phyloP scores from a whole-genome alignment of 2,797 vertebrate genomes.

The Galaxias olidus region DNA sequence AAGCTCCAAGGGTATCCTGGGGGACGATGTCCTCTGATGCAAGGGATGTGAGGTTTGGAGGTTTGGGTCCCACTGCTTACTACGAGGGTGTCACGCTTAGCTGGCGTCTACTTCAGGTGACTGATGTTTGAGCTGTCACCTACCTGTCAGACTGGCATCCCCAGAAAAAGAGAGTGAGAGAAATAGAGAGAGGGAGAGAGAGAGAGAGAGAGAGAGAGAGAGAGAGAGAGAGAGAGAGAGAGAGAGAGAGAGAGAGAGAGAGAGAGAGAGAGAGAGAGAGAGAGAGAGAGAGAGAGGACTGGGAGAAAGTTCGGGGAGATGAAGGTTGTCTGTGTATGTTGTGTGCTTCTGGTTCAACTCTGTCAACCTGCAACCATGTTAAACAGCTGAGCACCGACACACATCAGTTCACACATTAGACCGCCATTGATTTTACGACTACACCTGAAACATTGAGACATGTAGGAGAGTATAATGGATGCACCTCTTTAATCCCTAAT shows the following conservation, averaged over 20 bases:
- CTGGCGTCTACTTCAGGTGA: conserved; percentile 32
- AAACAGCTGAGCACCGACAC: too few species aligned
- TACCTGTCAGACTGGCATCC: conserved; percentile 51
- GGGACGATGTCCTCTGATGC: conserved; percentile 21
- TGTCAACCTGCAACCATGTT: too few species aligned
- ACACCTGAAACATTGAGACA: conserved; percentile 37
- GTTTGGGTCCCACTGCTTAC: conserved; percentile 31
- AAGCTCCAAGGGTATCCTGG: conserved; percentile 8
- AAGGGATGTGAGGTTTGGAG: conserved; percentile 25
- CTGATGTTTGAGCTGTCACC: conserved; percentile 55
- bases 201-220: conserved; percentile 7
- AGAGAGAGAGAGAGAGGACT: too few species aligned
- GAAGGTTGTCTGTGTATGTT: too few species aligned
- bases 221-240: background rate
- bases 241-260: too few species aligned
- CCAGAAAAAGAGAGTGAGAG: conserved; percentile 3
- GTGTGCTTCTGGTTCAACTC: too few species aligned
- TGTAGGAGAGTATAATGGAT: conserved; percentile 41
- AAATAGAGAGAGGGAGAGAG: conserved; percentile 20
- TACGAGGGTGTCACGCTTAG: conserved; percentile 32
- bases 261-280: too few species aligned
- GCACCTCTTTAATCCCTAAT: conserved; percentile 20
- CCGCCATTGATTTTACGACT: background rate
- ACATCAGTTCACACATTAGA: too few species aligned
- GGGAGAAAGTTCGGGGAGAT: too few species aligned